Evolutionary conservation across 2,888 invertebrate species (phyloP).

Genomic region (Anthophora plumipes): DNA sequence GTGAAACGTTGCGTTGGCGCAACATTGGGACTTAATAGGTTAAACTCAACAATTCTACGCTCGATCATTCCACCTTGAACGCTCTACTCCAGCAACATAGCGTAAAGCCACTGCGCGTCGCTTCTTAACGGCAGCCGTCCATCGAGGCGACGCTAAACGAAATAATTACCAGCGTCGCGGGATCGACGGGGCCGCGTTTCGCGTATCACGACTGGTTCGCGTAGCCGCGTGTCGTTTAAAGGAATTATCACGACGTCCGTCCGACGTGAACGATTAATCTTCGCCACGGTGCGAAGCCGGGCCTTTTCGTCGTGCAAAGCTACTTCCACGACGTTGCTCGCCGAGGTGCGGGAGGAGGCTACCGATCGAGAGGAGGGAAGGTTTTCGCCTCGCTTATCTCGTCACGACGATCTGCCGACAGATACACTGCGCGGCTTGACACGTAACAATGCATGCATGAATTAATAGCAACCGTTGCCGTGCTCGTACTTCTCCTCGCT

Average conservation of each 20-base stretch:
- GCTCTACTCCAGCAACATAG: no score
- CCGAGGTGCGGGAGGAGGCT: slow-evolving; percentile 58
- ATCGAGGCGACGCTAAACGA: slow-evolving; percentile 53
- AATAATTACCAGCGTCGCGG: slow-evolving; percentile 60
- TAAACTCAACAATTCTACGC: no score
- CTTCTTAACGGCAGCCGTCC: slow-evolving; percentile 49
- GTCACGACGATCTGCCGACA: slow-evolving; percentile 82
- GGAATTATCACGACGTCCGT: slow-evolving; percentile 66
- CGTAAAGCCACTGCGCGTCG: slow-evolving; percentile 1
- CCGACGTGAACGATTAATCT: slow-evolving; percentile 67
- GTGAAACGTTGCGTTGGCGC: no score
- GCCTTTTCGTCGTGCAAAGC: slow-evolving; percentile 60
- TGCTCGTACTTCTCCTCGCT: slow-evolving; percentile 72
- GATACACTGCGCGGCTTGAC: slow-evolving; percentile 80
- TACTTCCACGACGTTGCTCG: slow-evolving; percentile 7
- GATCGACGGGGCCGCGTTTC: slow-evolving; percentile 56
- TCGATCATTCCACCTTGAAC: neutral
- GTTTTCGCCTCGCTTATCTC: slow-evolving; percentile 77
- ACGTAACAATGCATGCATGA: slow-evolving; percentile 83
- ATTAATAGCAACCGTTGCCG: slow-evolving; percentile 81
- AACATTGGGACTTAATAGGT: no score
- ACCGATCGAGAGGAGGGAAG: slow-evolving; percentile 72
- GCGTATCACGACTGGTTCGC: slow-evolving; percentile 51
- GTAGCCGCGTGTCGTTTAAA: slow-evolving; percentile 64
- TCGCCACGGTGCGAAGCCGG: slow-evolving; percentile 56